Conservation (phyloP, 2,113 vertebrate species). For the Tursiops truncatus region DNA sequence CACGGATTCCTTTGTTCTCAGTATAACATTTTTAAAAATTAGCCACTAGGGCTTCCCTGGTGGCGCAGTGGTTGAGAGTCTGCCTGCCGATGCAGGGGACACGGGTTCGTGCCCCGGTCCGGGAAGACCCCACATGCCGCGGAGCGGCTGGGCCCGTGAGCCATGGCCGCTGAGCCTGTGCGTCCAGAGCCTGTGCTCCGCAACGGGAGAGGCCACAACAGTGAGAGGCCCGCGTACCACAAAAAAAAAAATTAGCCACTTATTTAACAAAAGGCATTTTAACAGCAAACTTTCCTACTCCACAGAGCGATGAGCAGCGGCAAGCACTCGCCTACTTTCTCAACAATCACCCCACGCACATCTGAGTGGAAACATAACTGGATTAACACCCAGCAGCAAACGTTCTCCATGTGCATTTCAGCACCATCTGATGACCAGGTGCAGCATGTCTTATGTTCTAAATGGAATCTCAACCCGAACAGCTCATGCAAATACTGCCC, state of each 20-base stretch:
- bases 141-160: too few species aligned
- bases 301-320: fast-evolving
- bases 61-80: too few species aligned
- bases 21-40: fast-evolving
- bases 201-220: too few species aligned
- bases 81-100: too few species aligned
- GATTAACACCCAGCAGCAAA: fast-evolving
- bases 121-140: too few species aligned
- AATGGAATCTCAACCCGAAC: not conserved
- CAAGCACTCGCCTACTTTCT: fast-evolving
- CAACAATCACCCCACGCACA: fast-evolving
- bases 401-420: fast-evolving
- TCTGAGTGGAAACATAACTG: fast-evolving
- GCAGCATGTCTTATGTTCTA: fast-evolving
- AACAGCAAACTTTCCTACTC: too few species aligned
- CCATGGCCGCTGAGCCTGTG: too few species aligned
- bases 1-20: fast-evolving
- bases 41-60: too few species aligned
- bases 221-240: too few species aligned
- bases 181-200: too few species aligned
- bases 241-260: not conserved
- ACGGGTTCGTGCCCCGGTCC: too few species aligned
- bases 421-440: fast-evolving
- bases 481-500: fast-evolving
- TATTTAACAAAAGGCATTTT: too few species aligned